Percentiles rank a stretch among this genome's conserved stretches.
Evolutionary conservation across 2,797 vertebrate genomes (phyloP).

Genomic region (Hozukius guyotensis): DNA sequence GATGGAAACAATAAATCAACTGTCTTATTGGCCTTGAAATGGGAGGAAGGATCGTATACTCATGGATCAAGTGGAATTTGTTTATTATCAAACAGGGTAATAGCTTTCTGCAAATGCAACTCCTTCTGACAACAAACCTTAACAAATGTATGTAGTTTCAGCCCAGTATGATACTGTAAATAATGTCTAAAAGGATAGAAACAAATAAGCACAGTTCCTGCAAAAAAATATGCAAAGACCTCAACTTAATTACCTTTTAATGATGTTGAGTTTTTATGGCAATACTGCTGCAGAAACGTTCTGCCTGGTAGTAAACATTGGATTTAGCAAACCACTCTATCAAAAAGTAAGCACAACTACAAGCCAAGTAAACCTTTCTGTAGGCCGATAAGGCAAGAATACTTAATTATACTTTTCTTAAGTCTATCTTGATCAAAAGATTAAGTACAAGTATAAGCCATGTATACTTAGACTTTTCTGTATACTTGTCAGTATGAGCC

Average conservation of each 20-base stretch:
- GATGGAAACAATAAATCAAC: slow-evolving; percentile 36
- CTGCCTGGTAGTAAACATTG: neutral
- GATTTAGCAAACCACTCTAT: neutral
- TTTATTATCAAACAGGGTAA: slow-evolving; percentile 10
- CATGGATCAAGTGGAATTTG: slow-evolving; percentile 19
- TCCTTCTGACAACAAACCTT: neutral
- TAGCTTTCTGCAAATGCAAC: neutral
- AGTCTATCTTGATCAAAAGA: too few relatives aligned
- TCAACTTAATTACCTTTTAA: neutral
- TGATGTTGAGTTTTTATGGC: neutral
- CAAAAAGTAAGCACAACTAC: too few relatives aligned
- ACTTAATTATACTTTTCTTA: too few relatives aligned
- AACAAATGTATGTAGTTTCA: neutral
- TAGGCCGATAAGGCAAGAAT: too few relatives aligned
- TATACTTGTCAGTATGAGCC: too few relatives aligned
- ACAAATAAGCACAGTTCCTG: neutral
- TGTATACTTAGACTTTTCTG: too few relatives aligned
- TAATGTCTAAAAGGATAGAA: neutral
- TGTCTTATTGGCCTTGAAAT: neutral
- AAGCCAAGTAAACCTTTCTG: too few relatives aligned
- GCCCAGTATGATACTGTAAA: neutral
- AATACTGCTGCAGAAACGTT: neutral
- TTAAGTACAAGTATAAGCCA: too few relatives aligned
- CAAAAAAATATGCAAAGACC: neutral
- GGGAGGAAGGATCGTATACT: neutral